phyloP scores from a whole-genome alignment of 1,140 invertebrate species.

The Nasonia vitripennis region DNA sequence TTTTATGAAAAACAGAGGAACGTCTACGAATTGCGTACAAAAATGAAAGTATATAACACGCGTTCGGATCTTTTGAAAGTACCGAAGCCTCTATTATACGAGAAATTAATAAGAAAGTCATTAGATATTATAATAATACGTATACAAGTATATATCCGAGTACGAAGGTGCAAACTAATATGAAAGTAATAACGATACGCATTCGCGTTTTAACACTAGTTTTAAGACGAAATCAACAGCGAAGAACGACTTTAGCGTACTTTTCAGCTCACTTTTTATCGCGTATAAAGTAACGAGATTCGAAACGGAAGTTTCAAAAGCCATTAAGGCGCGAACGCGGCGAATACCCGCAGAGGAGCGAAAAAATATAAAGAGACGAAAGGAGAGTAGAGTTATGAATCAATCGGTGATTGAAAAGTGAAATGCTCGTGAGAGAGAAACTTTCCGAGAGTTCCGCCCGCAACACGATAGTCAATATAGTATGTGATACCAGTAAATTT shows the following conservation, averaged over 20 bases:
- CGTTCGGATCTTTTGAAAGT: constrained; percentile 34
- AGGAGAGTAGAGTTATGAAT: constrained; percentile 38
- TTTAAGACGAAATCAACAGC: not conserved
- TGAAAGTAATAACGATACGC: not conserved
- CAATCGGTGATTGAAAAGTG: constrained; percentile 43
- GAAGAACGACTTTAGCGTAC: not conserved
- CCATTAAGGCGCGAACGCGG: not conserved
- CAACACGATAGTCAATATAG: constrained; percentile 75
- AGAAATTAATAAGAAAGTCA: constrained; percentile 43
- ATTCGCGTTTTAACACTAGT: not conserved
- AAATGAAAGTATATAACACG: constrained; percentile 32
- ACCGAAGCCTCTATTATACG: constrained; percentile 44
- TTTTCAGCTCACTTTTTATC: not conserved
- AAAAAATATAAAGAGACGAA: constrained; percentile 7
- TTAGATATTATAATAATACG: constrained; percentile 20
- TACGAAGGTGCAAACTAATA: not conserved
- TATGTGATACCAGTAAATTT: constrained; percentile 73
- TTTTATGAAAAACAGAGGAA: not conserved
- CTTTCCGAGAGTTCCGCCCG: constrained; percentile 65
- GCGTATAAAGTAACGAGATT: not conserved
- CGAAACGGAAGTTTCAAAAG: not conserved
- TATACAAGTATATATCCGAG: not conserved
- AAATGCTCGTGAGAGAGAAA: constrained; percentile 56
- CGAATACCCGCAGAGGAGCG: not conserved
- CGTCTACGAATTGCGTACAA: not conserved